These are phyloP conservation scores for Microplitis demolitor DNA, from an alignment of 1,140 invertebrate genomes.

Conservation along the genomic window DNA sequence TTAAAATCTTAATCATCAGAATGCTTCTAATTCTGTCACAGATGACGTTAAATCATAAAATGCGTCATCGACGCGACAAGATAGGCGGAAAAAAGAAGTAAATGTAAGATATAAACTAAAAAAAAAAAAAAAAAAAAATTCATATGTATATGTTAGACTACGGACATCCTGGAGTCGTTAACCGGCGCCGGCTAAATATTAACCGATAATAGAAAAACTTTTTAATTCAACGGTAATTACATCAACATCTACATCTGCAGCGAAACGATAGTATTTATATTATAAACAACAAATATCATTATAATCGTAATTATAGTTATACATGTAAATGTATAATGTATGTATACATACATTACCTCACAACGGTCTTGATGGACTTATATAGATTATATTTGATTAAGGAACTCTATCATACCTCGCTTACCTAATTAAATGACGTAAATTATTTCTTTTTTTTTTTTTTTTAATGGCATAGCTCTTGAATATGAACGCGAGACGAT, in stretches of 20 bases:
- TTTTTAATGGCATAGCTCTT: too few relatives aligned
- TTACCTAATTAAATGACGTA: constrained; percentile 1
- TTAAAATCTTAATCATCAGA: too few relatives aligned
- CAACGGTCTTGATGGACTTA: too few relatives aligned
- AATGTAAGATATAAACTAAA: neutral
- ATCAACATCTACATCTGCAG: too few relatives aligned
- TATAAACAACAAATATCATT: too few relatives aligned
- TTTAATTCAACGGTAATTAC: neutral
- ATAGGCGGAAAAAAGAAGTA: neutral
- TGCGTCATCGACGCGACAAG: neutral
- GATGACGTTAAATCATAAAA: neutral
- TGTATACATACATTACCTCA: neutral
- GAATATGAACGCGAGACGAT: neutral
- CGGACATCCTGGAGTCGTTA: constrained; percentile 10
- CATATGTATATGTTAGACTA: neutral
- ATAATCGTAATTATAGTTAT: too few relatives aligned
- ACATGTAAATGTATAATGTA: neutral
- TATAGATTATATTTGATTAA: too few relatives aligned
- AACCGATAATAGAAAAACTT: neutral
- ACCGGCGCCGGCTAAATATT: neutral
- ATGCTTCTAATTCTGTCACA: neutral
- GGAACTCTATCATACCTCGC: neutral
- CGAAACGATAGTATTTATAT: too few relatives aligned
- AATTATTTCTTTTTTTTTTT: neutral
- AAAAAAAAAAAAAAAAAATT: neutral